Conservation (phyloP, 2,113 vertebrate genomes). For the Nannospalax galili region DNA sequence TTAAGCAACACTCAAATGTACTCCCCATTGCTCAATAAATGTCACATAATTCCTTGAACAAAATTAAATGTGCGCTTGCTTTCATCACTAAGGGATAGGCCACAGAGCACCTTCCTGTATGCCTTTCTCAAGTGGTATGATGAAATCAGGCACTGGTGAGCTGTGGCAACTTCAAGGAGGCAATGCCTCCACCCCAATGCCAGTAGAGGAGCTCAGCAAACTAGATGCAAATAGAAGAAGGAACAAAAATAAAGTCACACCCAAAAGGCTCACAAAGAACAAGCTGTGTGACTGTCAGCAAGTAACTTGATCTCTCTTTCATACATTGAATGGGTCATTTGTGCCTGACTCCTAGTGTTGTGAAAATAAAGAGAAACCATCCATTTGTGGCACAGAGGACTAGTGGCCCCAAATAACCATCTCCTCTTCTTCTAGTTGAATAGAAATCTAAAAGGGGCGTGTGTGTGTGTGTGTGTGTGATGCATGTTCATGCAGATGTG, state of each 20-base stretch:
- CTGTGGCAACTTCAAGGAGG: neutral
- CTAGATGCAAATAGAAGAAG: neutral
- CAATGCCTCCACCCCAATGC: neutral
- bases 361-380: neutral
- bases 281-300: neutral
- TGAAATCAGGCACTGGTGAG: neutral
- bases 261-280: neutral
- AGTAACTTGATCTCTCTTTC: slow-evolving; percentile 8
- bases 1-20: slow-evolving; percentile 37
- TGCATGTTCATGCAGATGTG: neutral
- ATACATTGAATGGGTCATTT: neutral
- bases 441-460: neutral
- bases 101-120: neutral
- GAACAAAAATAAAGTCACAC: slow-evolving; percentile 37
- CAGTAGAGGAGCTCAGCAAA: neutral
- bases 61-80: slow-evolving; percentile 28
- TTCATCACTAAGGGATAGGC: neutral
- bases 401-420: neutral
- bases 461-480: neutral
- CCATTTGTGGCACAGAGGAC: neutral
- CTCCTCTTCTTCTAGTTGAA: neutral
- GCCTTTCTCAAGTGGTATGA: neutral
- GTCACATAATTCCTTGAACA: slow-evolving; percentile 43
- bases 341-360: neutral
- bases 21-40: slow-evolving; percentile 45